Evolutionary conservation across 2,888 invertebrate genomes (phyloP), one percentile per base, ranked within the genome.

Genomic region (Stenodema calcarata): DNA sequence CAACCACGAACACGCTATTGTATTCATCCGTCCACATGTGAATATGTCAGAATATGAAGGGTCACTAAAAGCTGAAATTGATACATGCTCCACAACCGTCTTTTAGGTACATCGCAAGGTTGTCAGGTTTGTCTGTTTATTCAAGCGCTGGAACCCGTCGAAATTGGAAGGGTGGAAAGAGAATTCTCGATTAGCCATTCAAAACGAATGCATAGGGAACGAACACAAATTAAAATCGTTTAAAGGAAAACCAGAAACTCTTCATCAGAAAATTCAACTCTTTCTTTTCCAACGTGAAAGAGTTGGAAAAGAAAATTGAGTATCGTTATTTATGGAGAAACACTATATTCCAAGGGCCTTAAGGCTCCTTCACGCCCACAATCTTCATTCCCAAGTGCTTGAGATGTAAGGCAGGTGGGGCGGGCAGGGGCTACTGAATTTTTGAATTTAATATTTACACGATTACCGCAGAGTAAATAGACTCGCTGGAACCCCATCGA

Each of bases 371-470:
- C 62, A 23, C n/a, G 27, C 62, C 12, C 62, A 23, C 62, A 23
- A 27, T 23, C 62, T 62, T 62, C 62, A 62, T 62, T 62, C 9
- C 62, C 23, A 62, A 23, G 27, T 23, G 50, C 50, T 11, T 23
- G 23, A 62, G 27, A 23, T 62, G 23, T 18, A 62, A 54, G 54
- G 9, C 23, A 35, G 35, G 23, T 23, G 62, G 12, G n/a, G 11
- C n/a, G n/a, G n/a, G n/a, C n/a, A 18, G 62, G 18, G 18, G 18
- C 4, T 62, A n/a, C 12, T 62, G 62, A 62, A 62, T 62, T 23
- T 62, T 62, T 62, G 62, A 62, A 62, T 62, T 62, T 62, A 62
- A 62, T 62, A 62, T 62, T 62, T 62, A 62, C 62, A 62, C 62
- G 62, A 54, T 62, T 62, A 23, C 62, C 62, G 62, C 62, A 62